Percentiles rank a stretch among this genome's conserved stretches.
Conservation (phyloP, 2,888 invertebrate species). For the Brachynemurus nebulosus region DNA sequence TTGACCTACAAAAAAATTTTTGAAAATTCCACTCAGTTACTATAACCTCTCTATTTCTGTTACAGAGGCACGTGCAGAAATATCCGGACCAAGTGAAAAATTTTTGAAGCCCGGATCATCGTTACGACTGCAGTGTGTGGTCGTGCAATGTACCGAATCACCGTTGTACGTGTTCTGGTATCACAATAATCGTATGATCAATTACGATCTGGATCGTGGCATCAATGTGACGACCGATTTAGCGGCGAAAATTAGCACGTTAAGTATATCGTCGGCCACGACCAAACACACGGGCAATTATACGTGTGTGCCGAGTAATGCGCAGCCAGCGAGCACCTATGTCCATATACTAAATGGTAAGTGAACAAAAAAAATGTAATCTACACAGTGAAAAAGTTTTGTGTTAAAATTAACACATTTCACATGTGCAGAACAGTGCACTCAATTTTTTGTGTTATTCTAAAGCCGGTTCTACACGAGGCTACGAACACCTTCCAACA, state of each 20-base stretch:
- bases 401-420: too few relatives aligned
- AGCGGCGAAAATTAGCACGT: conserved; percentile 51
- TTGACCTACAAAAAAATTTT: too few relatives aligned
- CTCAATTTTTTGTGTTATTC: too few relatives aligned
- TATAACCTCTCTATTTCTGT: conserved; percentile 17
- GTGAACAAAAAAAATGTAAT: too few relatives aligned
- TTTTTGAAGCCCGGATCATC: conserved; percentile 79
- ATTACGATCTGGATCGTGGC: conserved; percentile 75
- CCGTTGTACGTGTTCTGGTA: conserved; percentile 80
- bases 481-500: too few relatives aligned
- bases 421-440: too few relatives aligned
- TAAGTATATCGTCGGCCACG: conserved; percentile 41
- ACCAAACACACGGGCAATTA: conserved; percentile 75
- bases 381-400: too few relatives aligned
- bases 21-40: too few relatives aligned
- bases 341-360: conserved; percentile 83
- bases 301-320: conserved; percentile 80
- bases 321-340: conserved; percentile 72
- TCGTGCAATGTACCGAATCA: conserved; percentile 71
- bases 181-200: conserved; percentile 83
- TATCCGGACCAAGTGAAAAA: conserved; percentile 72
- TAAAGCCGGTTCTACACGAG: too few relatives aligned
- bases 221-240: conserved; percentile 76
- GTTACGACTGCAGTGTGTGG: conserved; percentile 64
- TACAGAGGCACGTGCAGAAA: conserved; percentile 75